These are phyloP conservation scores for Eolophus roseicapilla DNA, from an alignment of 2,113 vertebrate genomes.

Conservation along the genomic window DNA sequence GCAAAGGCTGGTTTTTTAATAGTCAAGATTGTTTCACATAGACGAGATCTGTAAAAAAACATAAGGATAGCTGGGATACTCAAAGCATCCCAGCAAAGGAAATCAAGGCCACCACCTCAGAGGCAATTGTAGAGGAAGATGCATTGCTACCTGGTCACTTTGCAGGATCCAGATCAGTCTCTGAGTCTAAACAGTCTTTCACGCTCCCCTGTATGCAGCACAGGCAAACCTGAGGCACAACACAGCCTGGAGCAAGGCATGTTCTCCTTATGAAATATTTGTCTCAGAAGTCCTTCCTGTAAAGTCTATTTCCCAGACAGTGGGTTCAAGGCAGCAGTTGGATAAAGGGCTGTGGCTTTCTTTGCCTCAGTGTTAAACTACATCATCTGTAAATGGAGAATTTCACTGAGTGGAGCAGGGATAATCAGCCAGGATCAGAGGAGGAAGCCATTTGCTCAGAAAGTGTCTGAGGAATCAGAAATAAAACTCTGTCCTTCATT, in stretches of 20 bases:
- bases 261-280: neutral
- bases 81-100: neutral
- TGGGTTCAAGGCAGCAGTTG: neutral
- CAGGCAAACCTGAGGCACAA: neutral
- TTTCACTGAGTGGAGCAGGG: neutral
- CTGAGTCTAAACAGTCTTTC: neutral
- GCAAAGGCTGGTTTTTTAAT: neutral
- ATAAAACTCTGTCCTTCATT: conserved; percentile 31
- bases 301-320: neutral
- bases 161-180: neutral
- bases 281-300: neutral
- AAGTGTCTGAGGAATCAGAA: conserved; percentile 14
- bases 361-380: neutral
- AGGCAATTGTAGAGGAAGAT: neutral
- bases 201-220: neutral
- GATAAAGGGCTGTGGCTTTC: neutral
- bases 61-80: neutral
- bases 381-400: neutral
- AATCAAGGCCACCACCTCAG: neutral
- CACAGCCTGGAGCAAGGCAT: neutral
- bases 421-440: neutral
- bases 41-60: neutral
- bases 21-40: neutral
- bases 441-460: neutral
- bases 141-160: neutral